phyloP scores from a whole-genome alignment of 2,888 invertebrate species.

The Cerastis leucographa region DNA sequence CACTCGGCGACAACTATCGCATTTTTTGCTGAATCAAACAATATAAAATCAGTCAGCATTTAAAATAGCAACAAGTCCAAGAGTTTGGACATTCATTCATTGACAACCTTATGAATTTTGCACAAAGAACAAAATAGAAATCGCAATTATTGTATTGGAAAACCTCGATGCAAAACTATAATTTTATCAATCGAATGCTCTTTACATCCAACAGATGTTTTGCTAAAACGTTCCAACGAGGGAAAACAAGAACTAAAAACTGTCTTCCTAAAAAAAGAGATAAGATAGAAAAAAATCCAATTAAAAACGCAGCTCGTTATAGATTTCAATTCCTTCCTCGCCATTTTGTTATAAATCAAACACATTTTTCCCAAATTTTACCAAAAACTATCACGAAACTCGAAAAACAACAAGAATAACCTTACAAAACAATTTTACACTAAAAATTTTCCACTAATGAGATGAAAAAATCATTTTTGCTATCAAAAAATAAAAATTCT shows the following conservation, averaged over 20 bases:
- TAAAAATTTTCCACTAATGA: constrained; percentile 5
- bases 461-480: constrained; percentile 24
- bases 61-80: not conserved
- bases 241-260: constrained; percentile 19
- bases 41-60: not conserved
- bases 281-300: constrained; percentile 33
- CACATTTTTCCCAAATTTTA: constrained; percentile 30
- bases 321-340: constrained; percentile 43
- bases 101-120: not conserved
- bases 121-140: not conserved
- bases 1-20: not conserved
- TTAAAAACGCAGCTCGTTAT: constrained; percentile 25
- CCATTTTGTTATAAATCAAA: constrained; percentile 44
- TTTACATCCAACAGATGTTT: not conserved
- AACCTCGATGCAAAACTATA: constrained; percentile 1
- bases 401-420: not conserved
- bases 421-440: constrained; percentile 3
- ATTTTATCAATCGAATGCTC: not conserved
- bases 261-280: constrained; percentile 15
- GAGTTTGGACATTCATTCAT: not conserved
- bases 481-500: constrained; percentile 33
- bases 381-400: not conserved
- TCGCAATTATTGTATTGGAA: not conserved
- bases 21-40: not conserved
- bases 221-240: not conserved